Evolutionary conservation across 2,888 invertebrate genomes (phyloP).

Genomic region (Priocnemis perturbator): DNA sequence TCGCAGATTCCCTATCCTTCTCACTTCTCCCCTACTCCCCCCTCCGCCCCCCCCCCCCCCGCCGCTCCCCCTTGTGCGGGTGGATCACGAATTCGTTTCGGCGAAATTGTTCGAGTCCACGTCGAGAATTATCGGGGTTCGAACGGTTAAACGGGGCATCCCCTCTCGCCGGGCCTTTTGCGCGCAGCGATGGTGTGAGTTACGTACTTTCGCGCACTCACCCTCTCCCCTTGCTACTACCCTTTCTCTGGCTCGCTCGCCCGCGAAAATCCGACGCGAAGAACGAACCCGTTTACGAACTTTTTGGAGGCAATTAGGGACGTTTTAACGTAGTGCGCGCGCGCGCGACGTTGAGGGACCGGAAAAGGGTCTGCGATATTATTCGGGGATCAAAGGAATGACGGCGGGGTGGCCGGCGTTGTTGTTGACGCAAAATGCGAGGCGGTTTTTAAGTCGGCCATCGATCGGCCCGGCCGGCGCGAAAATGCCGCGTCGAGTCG

Average conservation of each 20-base stretch:
- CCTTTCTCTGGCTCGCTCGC: not conserved
- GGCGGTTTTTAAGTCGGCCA: too few relatives aligned
- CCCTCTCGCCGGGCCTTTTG: not conserved
- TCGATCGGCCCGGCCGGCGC: too few relatives aligned
- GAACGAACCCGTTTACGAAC: slow-evolving; percentile 25
- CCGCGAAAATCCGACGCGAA: slow-evolving; percentile 11
- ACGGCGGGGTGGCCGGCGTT: not conserved
- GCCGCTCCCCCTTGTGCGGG: slow-evolving; percentile 25
- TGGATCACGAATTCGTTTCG: slow-evolving; percentile 58
- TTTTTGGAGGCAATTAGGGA: slow-evolving; percentile 14
- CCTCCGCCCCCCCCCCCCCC: not conserved
- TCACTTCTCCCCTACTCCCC: not conserved
- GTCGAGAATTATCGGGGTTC: slow-evolving; percentile 50
- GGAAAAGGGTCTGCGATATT: not conserved
- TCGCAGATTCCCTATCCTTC: not conserved
- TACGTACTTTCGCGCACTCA: not conserved
- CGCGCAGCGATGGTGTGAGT: too few relatives aligned
- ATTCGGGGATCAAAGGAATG: not conserved
- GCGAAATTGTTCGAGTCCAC: slow-evolving; percentile 55
- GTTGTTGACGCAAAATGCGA: slow-evolving; percentile 5
- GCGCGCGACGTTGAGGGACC: not conserved
- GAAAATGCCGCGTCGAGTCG: too few relatives aligned
- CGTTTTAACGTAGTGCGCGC: too few relatives aligned
- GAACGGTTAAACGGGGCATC: slow-evolving; percentile 43
- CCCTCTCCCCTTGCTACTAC: not conserved